These are phyloP conservation scores for Pseudomugil gertrudae DNA, from an alignment of 2,797 vertebrate genomes.

Conservation along the genomic window DNA sequence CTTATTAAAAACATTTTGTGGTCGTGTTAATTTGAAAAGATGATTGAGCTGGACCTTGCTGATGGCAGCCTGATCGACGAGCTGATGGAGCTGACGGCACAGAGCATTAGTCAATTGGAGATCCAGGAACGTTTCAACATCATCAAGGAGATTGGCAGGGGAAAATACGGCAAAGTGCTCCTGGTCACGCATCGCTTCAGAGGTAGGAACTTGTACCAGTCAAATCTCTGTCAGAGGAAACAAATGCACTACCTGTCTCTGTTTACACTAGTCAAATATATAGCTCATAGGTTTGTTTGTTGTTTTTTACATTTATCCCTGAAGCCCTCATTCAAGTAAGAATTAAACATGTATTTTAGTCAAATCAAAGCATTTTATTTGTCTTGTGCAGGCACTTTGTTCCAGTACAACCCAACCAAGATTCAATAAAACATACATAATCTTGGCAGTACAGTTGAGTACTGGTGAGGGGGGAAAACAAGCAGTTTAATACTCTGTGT, in stretches of 20 bases:
- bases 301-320: no score
- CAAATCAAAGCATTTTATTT: no score
- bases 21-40: conserved; percentile 27
- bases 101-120: conserved; percentile 80
- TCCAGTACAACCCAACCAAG: no score
- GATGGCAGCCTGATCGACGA: conserved; percentile 83
- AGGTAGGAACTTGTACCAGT: conserved; percentile 58
- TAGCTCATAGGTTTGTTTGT: no score
- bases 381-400: no score
- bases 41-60: conserved; percentile 78
- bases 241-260: neutral
- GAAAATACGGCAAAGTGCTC: conserved; percentile 84
- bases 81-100: conserved; percentile 83
- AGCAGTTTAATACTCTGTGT: no score
- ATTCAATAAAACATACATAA: no score
- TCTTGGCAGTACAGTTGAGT: no score
- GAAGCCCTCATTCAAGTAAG: no score
- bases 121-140: conserved; percentile 84
- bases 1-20: neutral
- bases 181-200: conserved; percentile 84
- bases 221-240: neutral
- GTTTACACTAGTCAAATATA: neutral
- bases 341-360: no score
- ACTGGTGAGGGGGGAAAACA: no score
- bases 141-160: conserved; percentile 84